Evolutionary conservation across 2,888 invertebrate species (phyloP).

Genomic region (Dichetophora obliterata): DNA sequence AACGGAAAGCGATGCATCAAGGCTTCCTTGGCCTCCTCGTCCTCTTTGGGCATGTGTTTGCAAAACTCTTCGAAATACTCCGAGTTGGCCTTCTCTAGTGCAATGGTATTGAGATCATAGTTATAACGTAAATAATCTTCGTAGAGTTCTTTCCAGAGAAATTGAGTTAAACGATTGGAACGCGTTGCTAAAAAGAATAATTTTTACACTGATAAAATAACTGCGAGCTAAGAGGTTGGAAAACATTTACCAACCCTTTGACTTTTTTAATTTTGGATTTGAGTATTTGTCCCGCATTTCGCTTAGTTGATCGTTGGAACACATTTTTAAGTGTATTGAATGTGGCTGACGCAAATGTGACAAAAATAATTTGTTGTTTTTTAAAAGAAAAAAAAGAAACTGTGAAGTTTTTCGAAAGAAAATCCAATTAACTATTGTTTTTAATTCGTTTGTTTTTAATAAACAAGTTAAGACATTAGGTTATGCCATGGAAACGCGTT

Average conservation of each 20-base stretch:
- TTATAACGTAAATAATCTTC: slow-evolving; percentile 62
- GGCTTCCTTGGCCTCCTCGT: slow-evolving; percentile 54
- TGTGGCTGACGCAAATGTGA: background rate
- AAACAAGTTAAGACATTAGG: background rate
- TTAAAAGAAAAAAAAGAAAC: background rate
- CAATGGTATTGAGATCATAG: slow-evolving; percentile 46
- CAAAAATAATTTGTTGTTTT: background rate
- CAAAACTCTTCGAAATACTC: slow-evolving; percentile 65
- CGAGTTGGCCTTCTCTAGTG: slow-evolving; percentile 46
- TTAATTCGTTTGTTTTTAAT: background rate
- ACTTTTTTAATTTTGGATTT: slow-evolving; percentile 57
- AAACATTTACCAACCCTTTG: slow-evolving; percentile 51
- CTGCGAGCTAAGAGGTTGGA: background rate
- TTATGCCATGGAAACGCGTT: background rate
- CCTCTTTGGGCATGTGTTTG: slow-evolving; percentile 53
- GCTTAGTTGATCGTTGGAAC: slow-evolving; percentile 43
- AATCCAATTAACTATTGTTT: background rate
- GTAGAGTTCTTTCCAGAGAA: slow-evolving; percentile 64
- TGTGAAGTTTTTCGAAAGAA: background rate
- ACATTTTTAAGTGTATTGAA: slow-evolving; percentile 38
- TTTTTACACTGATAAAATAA: background rate
- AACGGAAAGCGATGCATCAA: slow-evolving; percentile 61
- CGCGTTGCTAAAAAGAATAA: slow-evolving; percentile 57
- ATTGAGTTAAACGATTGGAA: slow-evolving; percentile 60
- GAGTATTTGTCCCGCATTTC: slow-evolving; percentile 53